These are phyloP conservation scores for Dicrostonyx torquatus DNA, from an alignment of 2,797 vertebrate species.

Conservation along the genomic window DNA sequence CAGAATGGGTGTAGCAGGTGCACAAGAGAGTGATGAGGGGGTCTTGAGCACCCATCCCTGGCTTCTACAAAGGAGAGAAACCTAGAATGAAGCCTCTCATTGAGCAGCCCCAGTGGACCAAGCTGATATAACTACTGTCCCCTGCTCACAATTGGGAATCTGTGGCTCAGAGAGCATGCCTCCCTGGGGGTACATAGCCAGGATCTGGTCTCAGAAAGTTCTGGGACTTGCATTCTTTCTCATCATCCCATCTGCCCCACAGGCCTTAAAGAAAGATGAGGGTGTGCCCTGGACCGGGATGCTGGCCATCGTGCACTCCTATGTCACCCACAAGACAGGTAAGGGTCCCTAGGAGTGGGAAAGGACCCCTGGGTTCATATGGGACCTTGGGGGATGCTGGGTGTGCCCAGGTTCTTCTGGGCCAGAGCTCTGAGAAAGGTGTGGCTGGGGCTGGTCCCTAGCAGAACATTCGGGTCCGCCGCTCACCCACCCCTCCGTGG, in stretches of 20 bases:
- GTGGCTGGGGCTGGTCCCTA: background rate
- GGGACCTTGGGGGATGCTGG: background rate
- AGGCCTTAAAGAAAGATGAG: constrained; percentile 96
- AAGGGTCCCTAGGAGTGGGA: background rate
- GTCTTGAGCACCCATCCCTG: background rate
- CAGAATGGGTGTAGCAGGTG: rapidly evolving
- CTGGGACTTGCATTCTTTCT: background rate
- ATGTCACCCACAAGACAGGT: constrained; percentile 98
- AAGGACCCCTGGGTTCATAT: background rate
- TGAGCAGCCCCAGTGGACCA: background rate
- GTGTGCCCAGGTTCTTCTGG: no score
- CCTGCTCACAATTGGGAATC: background rate
- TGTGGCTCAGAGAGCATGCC: rapidly evolving
- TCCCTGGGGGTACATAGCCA: rapidly evolving
- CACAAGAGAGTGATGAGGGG: rapidly evolving
- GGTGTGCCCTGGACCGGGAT: constrained; percentile 96
- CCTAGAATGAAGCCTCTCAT: background rate
- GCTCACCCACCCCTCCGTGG: rapidly evolving
- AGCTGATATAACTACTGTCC: background rate
- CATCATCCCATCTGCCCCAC: background rate
- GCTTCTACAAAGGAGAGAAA: background rate
- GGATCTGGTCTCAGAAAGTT: background rate
- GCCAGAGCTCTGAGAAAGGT: background rate
- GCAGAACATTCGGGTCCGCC: rapidly evolving
- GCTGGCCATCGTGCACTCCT: constrained; percentile 94